phyloP scores from a whole-genome alignment of 2,113 vertebrate genomes.

The Zapornia atra region DNA sequence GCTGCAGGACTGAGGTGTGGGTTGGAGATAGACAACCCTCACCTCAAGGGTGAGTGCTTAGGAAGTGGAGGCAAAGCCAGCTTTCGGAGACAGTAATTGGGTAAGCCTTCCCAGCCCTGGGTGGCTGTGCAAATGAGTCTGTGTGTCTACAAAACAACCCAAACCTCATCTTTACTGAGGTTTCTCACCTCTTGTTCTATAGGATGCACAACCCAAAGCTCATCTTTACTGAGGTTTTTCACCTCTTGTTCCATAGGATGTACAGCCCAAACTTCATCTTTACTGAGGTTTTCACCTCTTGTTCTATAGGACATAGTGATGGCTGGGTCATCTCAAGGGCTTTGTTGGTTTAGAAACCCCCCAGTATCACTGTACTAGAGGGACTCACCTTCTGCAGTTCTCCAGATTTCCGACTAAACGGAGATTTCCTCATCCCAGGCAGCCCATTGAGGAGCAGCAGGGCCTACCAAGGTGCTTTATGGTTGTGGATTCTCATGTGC shows the following conservation, averaged over 20 bases:
- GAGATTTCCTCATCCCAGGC: not conserved
- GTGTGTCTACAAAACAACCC: not conserved
- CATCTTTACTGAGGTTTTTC: not conserved
- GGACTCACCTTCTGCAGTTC: not conserved
- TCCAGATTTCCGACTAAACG: accelerated
- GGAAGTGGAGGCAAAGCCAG: not conserved
- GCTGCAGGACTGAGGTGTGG: not conserved
- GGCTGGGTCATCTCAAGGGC: not conserved
- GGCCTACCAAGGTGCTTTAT: not conserved
- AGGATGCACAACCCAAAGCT: not conserved
- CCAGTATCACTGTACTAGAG: not conserved
- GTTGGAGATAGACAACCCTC: not conserved
- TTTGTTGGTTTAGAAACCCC: not conserved
- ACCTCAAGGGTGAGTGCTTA: not conserved
- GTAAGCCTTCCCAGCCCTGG: not conserved
- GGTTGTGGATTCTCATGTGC: accelerated
- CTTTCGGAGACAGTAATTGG: not conserved
- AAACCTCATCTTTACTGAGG: not conserved
- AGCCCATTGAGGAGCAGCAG: not conserved
- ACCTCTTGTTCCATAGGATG: not conserved
- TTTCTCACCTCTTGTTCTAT: not conserved
- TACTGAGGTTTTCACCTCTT: not conserved
- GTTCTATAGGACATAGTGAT: accelerated
- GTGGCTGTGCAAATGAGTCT: not conserved
- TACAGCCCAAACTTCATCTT: too few relatives aligned